phyloP scores from a whole-genome alignment of 2,113 vertebrate genomes.

The Brachypteracias leptosomus region DNA sequence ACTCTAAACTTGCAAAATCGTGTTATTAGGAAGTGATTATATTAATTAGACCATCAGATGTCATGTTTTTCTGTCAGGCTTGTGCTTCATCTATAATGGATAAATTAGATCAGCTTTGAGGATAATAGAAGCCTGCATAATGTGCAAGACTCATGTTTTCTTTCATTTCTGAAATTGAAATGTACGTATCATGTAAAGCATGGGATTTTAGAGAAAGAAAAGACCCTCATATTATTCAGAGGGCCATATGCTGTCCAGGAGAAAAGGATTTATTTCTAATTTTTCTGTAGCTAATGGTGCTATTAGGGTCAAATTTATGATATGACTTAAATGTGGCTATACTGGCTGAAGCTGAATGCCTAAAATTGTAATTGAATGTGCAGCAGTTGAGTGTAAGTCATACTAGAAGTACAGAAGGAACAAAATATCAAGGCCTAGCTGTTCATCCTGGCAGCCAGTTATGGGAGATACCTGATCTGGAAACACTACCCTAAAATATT shows the following conservation, averaged over 20 bases:
- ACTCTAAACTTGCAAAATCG: not conserved
- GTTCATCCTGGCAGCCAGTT: not conserved
- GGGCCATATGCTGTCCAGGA: not conserved
- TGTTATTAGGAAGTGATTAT: constrained; percentile 10
- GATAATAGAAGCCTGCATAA: not conserved
- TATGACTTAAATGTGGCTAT: not conserved
- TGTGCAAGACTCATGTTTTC: not conserved
- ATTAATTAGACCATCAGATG: constrained; percentile 24
- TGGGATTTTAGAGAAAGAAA: not conserved
- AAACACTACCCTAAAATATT: not conserved
- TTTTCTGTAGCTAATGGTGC: not conserved
- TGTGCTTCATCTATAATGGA: not conserved
- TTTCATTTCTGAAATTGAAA: not conserved
- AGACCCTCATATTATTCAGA: not conserved
- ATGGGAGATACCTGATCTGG: not conserved
- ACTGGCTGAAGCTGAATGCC: not conserved
- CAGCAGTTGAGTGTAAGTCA: not conserved
- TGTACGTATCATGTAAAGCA: not conserved
- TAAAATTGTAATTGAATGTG: not conserved
- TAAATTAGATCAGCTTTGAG: constrained; percentile 20
- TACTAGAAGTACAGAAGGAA: not conserved
- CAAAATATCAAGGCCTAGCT: not conserved
- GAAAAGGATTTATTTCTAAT: not conserved
- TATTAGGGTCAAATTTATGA: not conserved
- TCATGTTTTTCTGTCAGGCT: not conserved